phyloP scores from a whole-genome alignment of 1,140 invertebrate species.

The Eriocheir sinensis region DNA sequence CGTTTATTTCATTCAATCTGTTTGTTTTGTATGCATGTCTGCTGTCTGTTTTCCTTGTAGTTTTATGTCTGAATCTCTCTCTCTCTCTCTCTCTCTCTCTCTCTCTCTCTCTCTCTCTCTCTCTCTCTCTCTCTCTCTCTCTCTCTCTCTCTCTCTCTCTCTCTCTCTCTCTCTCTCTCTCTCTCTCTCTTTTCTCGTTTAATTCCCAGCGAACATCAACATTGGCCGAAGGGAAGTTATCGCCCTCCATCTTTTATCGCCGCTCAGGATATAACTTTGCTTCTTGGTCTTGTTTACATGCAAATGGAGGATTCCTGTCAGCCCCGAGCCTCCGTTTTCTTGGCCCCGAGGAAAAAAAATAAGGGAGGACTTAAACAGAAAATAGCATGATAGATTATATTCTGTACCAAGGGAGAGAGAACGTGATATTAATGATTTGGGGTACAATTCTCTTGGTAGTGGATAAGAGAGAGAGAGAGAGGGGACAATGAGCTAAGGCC shows the following conservation, averaged over 20 bases:
- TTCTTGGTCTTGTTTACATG: slow-evolving; percentile 64
- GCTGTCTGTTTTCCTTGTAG: background rate
- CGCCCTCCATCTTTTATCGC: slow-evolving; percentile 50
- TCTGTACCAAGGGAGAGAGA: background rate
- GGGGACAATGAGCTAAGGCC: slow-evolving; percentile 57
- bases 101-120: background rate
- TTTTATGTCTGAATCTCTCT: background rate
- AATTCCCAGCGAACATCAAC: background rate
- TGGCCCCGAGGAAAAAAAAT: background rate
- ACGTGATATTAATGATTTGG: too few relatives aligned
- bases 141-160: slow-evolving; percentile 58
- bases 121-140: slow-evolving; percentile 7
- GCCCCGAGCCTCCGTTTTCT: background rate
- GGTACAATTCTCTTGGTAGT: too few relatives aligned
- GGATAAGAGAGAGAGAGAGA: slow-evolving; percentile 32
- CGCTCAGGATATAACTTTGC: slow-evolving; percentile 42
- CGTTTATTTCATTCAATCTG: too few relatives aligned
- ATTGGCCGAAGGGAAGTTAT: background rate
- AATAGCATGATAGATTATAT: background rate
- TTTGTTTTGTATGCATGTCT: background rate
- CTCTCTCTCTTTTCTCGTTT: slow-evolving; percentile 51
- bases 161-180: slow-evolving; percentile 54
- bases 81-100: slow-evolving; percentile 49
- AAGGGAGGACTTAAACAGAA: background rate
- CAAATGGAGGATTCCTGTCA: slow-evolving; percentile 44